Conservation (phyloP, 2,888 invertebrate species). For the Amitus sp. region DNA sequence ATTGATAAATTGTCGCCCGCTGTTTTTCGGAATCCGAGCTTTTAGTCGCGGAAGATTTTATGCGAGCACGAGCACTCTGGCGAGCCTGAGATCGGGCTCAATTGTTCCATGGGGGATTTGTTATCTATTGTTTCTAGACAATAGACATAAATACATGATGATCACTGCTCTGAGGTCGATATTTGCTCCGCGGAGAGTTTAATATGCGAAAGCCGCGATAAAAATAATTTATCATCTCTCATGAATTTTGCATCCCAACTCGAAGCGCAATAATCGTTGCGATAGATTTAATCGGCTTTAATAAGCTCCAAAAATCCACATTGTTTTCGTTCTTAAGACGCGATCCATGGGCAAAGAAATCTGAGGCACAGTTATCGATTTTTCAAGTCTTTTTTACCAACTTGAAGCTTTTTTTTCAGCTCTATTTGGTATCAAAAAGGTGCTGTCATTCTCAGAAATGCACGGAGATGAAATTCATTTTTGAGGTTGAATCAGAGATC, state of each 20-base stretch:
- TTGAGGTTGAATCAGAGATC: too few relatives aligned
- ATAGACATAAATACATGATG: conserved; percentile 26
- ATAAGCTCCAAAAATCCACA: background rate
- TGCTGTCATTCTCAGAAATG: too few relatives aligned
- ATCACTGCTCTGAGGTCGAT: background rate
- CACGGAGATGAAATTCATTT: too few relatives aligned
- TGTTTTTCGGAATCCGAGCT: conserved; percentile 5
- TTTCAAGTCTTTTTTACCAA: too few relatives aligned
- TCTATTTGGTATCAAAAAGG: too few relatives aligned
- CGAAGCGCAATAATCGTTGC: background rate
- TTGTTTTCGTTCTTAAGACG: too few relatives aligned
- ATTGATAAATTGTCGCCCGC: too few relatives aligned
- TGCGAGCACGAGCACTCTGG: conserved; percentile 9
- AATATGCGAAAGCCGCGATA: background rate
- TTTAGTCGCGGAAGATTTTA: conserved; percentile 4
- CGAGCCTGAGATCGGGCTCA: conserved; percentile 18
- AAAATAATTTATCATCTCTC: background rate
- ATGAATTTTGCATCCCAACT: background rate
- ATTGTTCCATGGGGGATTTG: conserved; percentile 36
- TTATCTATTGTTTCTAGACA: conserved; percentile 37
- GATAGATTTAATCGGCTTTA: background rate
- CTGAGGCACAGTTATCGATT: too few relatives aligned
- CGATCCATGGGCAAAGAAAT: too few relatives aligned
- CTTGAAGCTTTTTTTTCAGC: too few relatives aligned
- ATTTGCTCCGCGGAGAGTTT: background rate